Evolutionary conservation across 2,888 invertebrate genomes (phyloP), one percentile per base, ranked within the genome.

Genomic region (Tethea ocularis): DNA sequence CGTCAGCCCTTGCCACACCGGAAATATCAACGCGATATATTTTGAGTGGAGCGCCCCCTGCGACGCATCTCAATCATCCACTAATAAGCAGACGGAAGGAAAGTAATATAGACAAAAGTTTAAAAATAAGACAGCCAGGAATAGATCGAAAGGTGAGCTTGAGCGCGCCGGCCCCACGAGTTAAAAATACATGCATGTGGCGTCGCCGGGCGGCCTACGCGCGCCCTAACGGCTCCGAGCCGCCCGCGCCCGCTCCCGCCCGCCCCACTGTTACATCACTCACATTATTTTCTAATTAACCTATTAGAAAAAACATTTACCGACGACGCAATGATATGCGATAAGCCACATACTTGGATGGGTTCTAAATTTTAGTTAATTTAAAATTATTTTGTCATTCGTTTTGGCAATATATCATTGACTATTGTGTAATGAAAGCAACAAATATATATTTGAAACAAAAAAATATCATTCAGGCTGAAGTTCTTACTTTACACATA

Each of bases 51-150:
- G 87, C 88, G 88, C 92, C 92, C 92, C 93, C 92, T 90, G 92
- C 91, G 91, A 89, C 86, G 92, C 91, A 80, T 86, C 87, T 91
- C 88, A 89, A 91, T 91, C 91, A 91, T 89, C 87, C 89, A 86
- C 89, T 91, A 91, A 92, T 92, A 90, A 91, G 91, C 84, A 88
- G 86, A 84, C 88, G 89, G 89, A 90, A 91, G 91, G 88, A 90
- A 89, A 90, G 91, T 88, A 84, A 91, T 92, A 91, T 89, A 92
- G 91, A 92, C 91, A 92, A 91, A 91, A 88, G 91, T 91, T 88
- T 91, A 91, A 88, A 89, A 90, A 89, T 90, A 91, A 87, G 73
- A 64, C 71, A 61, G 81, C 79, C 86, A 84, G 82, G 82, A 93
- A 92, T 92, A 92, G 90, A 89, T 82, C 82, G 91, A 90, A 90